These are phyloP conservation scores for Plebejus argus DNA, from an alignment of 2,888 invertebrate species.

Conservation along the genomic window DNA sequence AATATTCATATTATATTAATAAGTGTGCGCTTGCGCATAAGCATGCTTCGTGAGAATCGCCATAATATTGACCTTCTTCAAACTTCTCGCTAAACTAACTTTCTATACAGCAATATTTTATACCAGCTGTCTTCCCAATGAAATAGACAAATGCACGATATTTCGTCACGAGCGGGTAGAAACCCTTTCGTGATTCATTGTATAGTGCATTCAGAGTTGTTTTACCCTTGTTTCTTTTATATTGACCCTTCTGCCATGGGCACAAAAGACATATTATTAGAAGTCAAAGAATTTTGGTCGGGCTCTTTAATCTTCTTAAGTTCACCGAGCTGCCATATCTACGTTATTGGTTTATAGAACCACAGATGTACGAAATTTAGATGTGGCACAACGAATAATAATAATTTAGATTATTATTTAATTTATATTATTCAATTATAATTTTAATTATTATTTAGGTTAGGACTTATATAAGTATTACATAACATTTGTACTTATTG, in stretches of 20 bases:
- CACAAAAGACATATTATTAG: background rate
- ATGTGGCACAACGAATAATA: background rate
- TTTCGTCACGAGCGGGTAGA: background rate
- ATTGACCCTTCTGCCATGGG: background rate
- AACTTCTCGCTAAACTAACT: background rate
- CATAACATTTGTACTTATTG: background rate
- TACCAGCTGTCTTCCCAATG: background rate
- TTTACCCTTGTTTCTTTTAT: background rate
- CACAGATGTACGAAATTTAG: background rate
- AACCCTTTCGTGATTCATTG: constrained; percentile 3
- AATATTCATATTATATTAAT: too few species aligned
- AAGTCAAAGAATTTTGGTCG: background rate
- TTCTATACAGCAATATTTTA: background rate
- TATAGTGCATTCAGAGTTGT: background rate
- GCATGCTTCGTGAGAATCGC: background rate
- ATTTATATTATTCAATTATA: background rate
- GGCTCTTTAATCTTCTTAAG: background rate
- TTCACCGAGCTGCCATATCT: background rate
- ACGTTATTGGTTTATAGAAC: background rate
- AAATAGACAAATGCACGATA: constrained; percentile 10
- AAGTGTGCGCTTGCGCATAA: background rate
- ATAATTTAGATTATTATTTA: background rate
- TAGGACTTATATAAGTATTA: background rate
- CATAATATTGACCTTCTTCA: background rate
- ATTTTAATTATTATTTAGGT: background rate